These are phyloP conservation scores for Sialia sialis DNA, from an alignment of 2,113 vertebrate species.

Conservation along the genomic window DNA sequence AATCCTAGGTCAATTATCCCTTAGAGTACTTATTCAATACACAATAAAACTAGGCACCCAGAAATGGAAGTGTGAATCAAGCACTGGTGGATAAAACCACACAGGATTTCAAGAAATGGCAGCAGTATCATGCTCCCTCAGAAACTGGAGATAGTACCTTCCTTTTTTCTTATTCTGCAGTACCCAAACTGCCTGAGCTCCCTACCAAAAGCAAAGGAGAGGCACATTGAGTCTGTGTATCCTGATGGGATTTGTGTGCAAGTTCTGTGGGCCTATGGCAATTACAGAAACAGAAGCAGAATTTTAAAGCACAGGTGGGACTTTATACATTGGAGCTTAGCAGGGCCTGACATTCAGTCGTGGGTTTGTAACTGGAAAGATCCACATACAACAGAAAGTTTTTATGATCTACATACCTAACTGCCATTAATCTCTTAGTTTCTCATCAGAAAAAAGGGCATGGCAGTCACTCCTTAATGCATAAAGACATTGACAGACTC, in stretches of 20 bases:
- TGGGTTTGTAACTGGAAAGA: neutral
- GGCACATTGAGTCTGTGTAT: neutral
- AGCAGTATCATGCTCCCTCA: neutral
- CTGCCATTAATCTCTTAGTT: neutral
- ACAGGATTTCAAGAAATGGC: neutral
- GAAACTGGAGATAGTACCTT: neutral
- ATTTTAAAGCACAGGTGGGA: neutral
- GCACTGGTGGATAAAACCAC: neutral
- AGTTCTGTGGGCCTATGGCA: neutral
- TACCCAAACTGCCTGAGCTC: neutral
- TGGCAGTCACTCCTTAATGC: neutral
- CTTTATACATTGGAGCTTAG: neutral
- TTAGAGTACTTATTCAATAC: neutral
- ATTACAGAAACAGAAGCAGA: neutral
- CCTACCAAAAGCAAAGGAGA: neutral
- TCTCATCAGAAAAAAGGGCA: neutral
- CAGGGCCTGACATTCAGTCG: neutral
- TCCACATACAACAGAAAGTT: neutral
- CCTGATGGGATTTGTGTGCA: neutral
- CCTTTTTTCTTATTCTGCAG: neutral
- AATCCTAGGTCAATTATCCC: neutral
- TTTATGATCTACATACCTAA: neutral
- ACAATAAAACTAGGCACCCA: neutral
- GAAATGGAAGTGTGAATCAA: neutral
- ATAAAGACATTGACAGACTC: neutral